A percentile compares a stretch with the other conserved stretches of the same genome.
These are phyloP conservation scores for Apis florea DNA, from an alignment of 1,140 invertebrate species.

Conservation along the genomic window DNA sequence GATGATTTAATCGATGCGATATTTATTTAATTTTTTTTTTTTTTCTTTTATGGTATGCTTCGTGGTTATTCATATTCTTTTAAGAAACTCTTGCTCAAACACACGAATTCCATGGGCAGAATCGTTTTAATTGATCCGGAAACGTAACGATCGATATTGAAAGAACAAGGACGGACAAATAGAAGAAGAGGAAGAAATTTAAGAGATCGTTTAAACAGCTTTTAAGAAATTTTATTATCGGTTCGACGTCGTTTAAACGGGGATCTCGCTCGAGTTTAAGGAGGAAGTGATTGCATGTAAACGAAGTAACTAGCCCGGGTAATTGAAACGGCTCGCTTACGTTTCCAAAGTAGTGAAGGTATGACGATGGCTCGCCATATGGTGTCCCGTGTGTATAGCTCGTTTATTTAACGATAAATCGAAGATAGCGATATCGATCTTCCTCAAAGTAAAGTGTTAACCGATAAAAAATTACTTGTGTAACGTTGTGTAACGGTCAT, in stretches of 20 bases:
- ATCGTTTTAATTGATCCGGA: not conserved
- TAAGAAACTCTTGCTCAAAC: too few species aligned
- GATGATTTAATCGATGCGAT: too few species aligned
- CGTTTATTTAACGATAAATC: slow-evolving; percentile 30
- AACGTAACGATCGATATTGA: not conserved
- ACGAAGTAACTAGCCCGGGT: not conserved
- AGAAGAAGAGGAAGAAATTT: not conserved
- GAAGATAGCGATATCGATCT: slow-evolving; percentile 17
- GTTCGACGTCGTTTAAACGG: not conserved
- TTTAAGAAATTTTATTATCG: slow-evolving; percentile 24
- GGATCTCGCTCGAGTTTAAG: not conserved
- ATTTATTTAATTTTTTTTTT: too few species aligned
- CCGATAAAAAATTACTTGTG: not conserved
- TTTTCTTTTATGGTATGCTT: too few species aligned
- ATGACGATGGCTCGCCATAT: slow-evolving; percentile 14
- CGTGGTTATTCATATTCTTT: too few species aligned
- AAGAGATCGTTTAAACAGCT: not conserved
- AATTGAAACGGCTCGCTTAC: slow-evolving; percentile 10
- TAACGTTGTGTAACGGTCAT: too few species aligned
- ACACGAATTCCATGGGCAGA: too few species aligned
- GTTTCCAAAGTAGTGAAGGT: slow-evolving; percentile 21
- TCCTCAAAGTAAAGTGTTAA: not conserved
- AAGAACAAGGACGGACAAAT: not conserved
- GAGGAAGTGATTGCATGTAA: slow-evolving; percentile 19
- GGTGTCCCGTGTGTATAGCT: not conserved